Base-by-base conservation (phyloP, 2,888 invertebrate genomes). In the Dryobota labecula region DNA sequence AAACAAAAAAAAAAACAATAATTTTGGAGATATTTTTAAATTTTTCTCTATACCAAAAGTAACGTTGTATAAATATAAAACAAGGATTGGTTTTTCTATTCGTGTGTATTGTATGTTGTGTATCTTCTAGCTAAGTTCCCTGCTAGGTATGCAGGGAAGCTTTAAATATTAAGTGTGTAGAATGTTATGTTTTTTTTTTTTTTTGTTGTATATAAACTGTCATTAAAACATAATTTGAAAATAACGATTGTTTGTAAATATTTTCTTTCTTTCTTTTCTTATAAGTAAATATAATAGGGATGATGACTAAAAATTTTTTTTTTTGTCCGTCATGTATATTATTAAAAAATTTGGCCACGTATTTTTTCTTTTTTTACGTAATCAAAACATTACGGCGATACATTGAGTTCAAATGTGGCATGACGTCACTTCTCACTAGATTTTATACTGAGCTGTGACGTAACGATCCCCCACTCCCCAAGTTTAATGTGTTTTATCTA, bases 101-200 rank as follows among this genome's bases (percentile, higher is more conserved):
- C 2, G 27, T 30, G 45, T 60, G 47, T 43, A n/a, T n/a, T 65
- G 7, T 67, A 30, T 75, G 8, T 66, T 60, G 43, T 72, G 38
- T 60, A 53, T 58, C 27, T 33, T 63, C 1, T 51, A 68, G 30
- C 30, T 11, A 45, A 30, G 45, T 69, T 18, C 33, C 49, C 49
- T 76, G 65, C 49, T 24, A 73, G 79, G 79, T 80, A 80, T 69
- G 54, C 65, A 51, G 65, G 20, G 24, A 38, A 51, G 24, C 54
- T 62, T 57, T 68, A 0, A 33, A 24, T 75, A 54, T 62, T 73
- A 56, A 30, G 73, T 61, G 69, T 74, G 69, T 63, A 56, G 51
- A 71, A 30, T 54, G 20, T 20, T 7, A 20, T 11, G 20, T 27
- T 56, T 30, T 20, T 53, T 27, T 11, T n/a, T n/a, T 45, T 41